phyloP scores from a whole-genome alignment of 1,140 invertebrate species.

The Caenorhabditis latens region DNA sequence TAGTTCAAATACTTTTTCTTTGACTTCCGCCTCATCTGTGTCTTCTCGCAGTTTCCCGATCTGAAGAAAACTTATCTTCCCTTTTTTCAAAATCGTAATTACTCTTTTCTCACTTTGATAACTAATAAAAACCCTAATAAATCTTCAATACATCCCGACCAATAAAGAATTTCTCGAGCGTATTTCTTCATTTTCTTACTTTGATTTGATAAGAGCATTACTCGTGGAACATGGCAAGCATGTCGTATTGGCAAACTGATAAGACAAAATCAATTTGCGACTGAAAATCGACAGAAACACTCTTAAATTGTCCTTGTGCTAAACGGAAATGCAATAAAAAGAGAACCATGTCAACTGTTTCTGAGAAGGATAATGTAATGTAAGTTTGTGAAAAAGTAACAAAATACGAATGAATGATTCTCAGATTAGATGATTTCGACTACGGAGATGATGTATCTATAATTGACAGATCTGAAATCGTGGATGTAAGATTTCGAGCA shows the following conservation, averaged over 20 bases:
- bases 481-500: constrained; percentile 6
- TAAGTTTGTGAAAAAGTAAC: neutral
- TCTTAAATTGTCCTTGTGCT: neutral
- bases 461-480: constrained; percentile 41
- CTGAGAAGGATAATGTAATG: constrained; percentile 5
- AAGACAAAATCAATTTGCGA: constrained; percentile 46
- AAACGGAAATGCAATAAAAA: constrained; percentile 18
- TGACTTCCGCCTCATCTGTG: no score
- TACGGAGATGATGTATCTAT: constrained; percentile 34
- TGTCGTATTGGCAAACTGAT: constrained; percentile 23
- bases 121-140: no score
- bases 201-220: constrained; percentile 15
- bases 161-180: neutral
- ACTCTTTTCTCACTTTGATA: no score
- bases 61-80: no score
- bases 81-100: no score
- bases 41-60: no score
- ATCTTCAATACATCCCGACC: neutral
- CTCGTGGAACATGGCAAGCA: constrained; percentile 44
- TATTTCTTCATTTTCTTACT: neutral
- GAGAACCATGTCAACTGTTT: constrained; percentile 23
- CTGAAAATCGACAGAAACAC: constrained; percentile 27
- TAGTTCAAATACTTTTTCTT: no score
- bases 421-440: constrained; percentile 28
- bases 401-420: neutral